Conservation (phyloP, 1,140 invertebrate genomes). For the Pseudomyrmex sp. region DNA sequence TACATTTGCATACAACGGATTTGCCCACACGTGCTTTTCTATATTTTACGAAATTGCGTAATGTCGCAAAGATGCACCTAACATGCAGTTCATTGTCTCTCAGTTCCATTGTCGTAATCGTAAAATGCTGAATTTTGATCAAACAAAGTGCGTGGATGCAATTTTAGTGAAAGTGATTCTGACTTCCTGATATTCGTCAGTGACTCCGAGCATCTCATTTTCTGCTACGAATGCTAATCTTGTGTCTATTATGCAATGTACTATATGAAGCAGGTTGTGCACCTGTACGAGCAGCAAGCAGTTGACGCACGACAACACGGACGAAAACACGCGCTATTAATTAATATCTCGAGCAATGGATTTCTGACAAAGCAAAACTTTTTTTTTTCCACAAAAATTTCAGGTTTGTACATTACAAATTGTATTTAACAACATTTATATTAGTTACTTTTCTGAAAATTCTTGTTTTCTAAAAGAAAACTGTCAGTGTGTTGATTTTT, state of each 20-base stretch:
- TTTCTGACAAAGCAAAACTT: background rate
- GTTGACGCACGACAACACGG: background rate
- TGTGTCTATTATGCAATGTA: slow-evolving; percentile 67
- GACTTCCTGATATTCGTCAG: slow-evolving; percentile 68
- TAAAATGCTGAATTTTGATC: slow-evolving; percentile 13
- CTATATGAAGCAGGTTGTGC: slow-evolving; percentile 55
- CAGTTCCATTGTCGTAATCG: slow-evolving; percentile 3
- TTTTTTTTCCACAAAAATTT: slow-evolving; percentile 5
- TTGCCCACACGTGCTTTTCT: background rate
- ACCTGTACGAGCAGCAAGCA: slow-evolving; percentile 18
- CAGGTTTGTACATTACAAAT: background rate
- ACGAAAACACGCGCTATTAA: too few relatives aligned
- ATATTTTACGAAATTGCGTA: slow-evolving; percentile 15
- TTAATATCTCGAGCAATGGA: background rate
- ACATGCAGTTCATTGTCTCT: background rate
- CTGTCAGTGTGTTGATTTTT: background rate
- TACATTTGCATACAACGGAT: background rate
- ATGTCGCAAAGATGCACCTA: slow-evolving; percentile 31
- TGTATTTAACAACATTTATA: background rate
- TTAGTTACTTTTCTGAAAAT: background rate
- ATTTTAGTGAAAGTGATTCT: slow-evolving; percentile 78
- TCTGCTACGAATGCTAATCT: background rate
- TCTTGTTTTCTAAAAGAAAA: background rate
- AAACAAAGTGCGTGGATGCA: slow-evolving; percentile 28
- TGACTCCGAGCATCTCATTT: slow-evolving; percentile 42